A percentile compares a stretch with the other conserved stretches of the same genome.
Evolutionary conservation across 2,113 vertebrate genomes (phyloP).

Genomic region (Podiceps cristatus): DNA sequence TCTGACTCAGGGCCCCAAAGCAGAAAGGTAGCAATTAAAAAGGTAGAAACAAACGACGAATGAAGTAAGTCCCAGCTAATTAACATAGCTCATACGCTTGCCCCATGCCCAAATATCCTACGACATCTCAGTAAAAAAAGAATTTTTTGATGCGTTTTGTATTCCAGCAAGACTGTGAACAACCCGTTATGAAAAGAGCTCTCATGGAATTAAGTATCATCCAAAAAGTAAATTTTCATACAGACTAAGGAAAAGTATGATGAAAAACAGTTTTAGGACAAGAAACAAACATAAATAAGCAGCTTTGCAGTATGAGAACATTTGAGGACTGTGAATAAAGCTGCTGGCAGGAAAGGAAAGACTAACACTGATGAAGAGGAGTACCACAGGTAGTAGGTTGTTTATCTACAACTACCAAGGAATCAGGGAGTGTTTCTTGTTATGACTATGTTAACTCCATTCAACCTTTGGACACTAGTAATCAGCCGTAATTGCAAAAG

Average conservation of each 20-base stretch:
- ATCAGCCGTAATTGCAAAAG: neutral
- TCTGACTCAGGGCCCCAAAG: neutral
- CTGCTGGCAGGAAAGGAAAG: neutral
- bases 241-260: neutral
- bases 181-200: neutral
- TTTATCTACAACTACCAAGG: neutral
- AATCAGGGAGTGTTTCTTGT: neutral
- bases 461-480: neutral
- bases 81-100: neutral
- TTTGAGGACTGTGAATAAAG: neutral
- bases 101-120: neutral
- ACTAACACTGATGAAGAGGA: neutral
- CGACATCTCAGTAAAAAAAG: neutral
- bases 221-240: neutral
- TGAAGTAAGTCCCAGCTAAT: neutral
- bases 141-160: neutral
- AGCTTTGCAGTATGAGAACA: neutral
- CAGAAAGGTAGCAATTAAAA: neutral
- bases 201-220: neutral
- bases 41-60: neutral
- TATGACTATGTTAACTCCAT: neutral
- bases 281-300: neutral
- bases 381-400: neutral
- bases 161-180: neutral
- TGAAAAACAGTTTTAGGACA: slow-evolving; percentile 8